Evolutionary conservation across 2,888 invertebrate genomes (phyloP), one percentile per base, ranked within the genome.

Genomic region (Colletes collaris): DNA sequence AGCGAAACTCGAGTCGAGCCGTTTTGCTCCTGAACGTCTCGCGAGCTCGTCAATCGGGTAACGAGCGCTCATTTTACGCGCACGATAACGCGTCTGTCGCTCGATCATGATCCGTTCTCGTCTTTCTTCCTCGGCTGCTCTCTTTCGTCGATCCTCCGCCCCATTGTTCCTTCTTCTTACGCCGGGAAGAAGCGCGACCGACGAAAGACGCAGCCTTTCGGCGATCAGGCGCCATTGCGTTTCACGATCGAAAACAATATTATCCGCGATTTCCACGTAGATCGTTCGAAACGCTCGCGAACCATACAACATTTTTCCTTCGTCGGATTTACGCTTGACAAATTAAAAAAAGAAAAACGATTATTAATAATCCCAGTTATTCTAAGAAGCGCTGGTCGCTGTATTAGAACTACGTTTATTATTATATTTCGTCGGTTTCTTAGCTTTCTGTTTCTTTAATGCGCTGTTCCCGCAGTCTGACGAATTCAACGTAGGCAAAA

Each of bases 1-100:
- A 84, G 76, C 76, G 79, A 84, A 84, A 83, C 81, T 52, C 62
- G 76, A 79, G 69, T 71, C 77, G 70, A 62, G 76, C 67, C 78
- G 80, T 80, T 83, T 79, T 68, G 79, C 73, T 77, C 53, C 78
- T 75, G 63, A 77, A 73, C 62, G 66, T 77, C 74, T 82, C 65
- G 75, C 72, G 73, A 71, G 65, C 79, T 79, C 66, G 65, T 83
- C 77, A 72, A 69, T 80, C 77, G 80, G 68, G 53, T 78, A 83
- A 81, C 70, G 70, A 83, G 63, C 82, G 79, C 66, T 81, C 82
- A 75, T 76, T 82, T 81, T 69, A 81, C 77, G 60, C 74, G 81
- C 69, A 59, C 68, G 77, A 77, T 79, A 79, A 79, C 76, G 72
- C 66, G 72, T 60, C 71, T 60, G 67, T 77, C 79, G 53, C 64